phyloP scores from a whole-genome alignment of 64 coral and sea anemone genomes.

The Montipora capricornis region DNA sequence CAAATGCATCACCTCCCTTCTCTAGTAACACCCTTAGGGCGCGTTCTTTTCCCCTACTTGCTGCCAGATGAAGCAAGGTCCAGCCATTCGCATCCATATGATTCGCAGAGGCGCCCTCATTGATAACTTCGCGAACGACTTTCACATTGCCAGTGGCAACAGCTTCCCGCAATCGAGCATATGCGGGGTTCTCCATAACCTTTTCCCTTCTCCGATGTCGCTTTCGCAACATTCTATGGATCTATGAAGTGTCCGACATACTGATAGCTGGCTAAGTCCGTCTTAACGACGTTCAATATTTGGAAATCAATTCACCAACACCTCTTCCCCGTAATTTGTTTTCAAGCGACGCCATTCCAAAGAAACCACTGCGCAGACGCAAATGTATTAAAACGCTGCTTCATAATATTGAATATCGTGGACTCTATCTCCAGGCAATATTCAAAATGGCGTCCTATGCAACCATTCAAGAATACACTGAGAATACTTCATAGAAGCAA shows the following conservation, averaged over 20 bases:
- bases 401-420: background rate
- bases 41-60: slow-evolving; percentile 87
- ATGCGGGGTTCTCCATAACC: slow-evolving; percentile 48
- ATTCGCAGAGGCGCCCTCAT: slow-evolving; percentile 81
- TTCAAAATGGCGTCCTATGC: slow-evolving; percentile 73
- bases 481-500: background rate
- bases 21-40: slow-evolving; percentile 86
- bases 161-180: slow-evolving; percentile 58
- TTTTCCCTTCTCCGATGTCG: slow-evolving; percentile 36
- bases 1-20: slow-evolving; percentile 88
- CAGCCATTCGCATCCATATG: slow-evolving; percentile 91
- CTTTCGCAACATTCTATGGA: slow-evolving; percentile 52
- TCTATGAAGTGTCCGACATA: slow-evolving; percentile 17
- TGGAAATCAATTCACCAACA: background rate
- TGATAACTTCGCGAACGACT: slow-evolving; percentile 83
- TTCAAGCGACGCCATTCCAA: slow-evolving; percentile 23
- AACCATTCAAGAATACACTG: background rate
- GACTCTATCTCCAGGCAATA: background rate
- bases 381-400: background rate
- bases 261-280: slow-evolving; percentile 10
- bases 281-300: slow-evolving; percentile 24
- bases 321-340: background rate
- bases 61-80: slow-evolving; percentile 88
- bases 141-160: slow-evolving; percentile 89
- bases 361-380: background rate